A percentile compares a stretch with the other conserved stretches of the same genome.
phyloP scores from a whole-genome alignment of 1,140 invertebrate species.

The Lepidostoma basale region DNA sequence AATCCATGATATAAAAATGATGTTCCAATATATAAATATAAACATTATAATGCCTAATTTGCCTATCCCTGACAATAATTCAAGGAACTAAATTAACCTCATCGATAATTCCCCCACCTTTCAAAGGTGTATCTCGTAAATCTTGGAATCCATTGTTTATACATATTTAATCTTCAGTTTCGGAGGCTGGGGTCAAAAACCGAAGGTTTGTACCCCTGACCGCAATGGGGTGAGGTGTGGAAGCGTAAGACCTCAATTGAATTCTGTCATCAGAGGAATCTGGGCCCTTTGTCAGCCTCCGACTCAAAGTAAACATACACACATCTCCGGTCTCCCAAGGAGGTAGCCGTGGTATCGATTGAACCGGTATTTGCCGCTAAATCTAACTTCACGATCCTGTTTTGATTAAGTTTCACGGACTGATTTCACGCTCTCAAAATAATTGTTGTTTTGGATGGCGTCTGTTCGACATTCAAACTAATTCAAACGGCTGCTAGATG shows the following conservation, averaged over 20 bases:
- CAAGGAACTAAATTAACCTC: too few relatives aligned
- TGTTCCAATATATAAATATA: too few relatives aligned
- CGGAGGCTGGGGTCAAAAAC: conserved; percentile 1
- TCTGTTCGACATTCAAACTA: too few relatives aligned
- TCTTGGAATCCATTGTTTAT: conserved; percentile 8
- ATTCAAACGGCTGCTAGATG: too few relatives aligned
- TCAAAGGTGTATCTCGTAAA: too few relatives aligned
- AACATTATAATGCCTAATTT: too few relatives aligned
- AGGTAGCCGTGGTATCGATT: background rate
- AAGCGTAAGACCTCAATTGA: conserved; percentile 4
- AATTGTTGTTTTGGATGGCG: too few relatives aligned
- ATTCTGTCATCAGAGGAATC: conserved; percentile 6
- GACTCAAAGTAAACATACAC: background rate
- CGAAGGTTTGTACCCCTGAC: background rate
- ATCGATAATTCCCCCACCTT: too few relatives aligned
- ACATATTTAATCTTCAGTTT: conserved; percentile 9
- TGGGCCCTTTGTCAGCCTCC: background rate
- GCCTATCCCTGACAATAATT: too few relatives aligned
- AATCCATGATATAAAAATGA: too few relatives aligned
- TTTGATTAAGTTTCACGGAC: background rate
- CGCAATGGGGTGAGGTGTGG: background rate
- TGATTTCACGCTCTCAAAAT: background rate
- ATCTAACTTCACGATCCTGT: conserved; percentile 1
- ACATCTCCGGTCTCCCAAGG: background rate
- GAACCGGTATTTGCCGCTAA: background rate